Percentiles rank a stretch among this genome's conserved stretches.
Evolutionary conservation across 2,797 vertebrate species (phyloP).

Genomic region (Tokudaia muenninki): DNA sequence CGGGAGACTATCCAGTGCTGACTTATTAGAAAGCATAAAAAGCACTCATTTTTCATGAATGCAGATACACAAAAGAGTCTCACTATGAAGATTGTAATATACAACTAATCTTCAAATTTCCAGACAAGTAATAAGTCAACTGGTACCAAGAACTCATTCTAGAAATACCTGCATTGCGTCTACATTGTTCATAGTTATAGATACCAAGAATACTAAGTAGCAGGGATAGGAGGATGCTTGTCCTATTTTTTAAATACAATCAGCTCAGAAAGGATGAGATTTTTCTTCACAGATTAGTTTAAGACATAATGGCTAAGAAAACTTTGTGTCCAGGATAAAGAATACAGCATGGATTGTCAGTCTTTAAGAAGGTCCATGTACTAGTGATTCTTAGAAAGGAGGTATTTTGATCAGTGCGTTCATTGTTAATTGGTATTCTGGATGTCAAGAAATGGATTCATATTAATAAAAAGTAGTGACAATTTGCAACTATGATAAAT

Average conservation of each 20-base stretch:
- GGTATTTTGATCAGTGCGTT: neutral
- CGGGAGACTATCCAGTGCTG: too few relatives aligned
- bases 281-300: neutral
- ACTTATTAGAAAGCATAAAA: neutral
- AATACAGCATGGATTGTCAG: neutral
- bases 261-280: neutral
- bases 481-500: neutral
- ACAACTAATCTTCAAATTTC: neutral
- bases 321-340: neutral
- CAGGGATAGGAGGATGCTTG: neutral
- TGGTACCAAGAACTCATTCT: neutral
- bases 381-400: neutral
- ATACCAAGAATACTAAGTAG: neutral
- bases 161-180: neutral
- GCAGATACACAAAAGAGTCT: neutral
- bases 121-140: neutral
- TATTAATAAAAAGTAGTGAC: neutral
- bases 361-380: neutral
- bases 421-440: neutral
- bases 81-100: neutral
- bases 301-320: neutral
- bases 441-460: neutral
- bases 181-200: neutral
- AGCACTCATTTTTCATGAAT: neutral
- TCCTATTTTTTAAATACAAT: neutral